phyloP scores from a whole-genome alignment of 2,113 vertebrate species.

The Boulengeromyrus knoepffleri region DNA sequence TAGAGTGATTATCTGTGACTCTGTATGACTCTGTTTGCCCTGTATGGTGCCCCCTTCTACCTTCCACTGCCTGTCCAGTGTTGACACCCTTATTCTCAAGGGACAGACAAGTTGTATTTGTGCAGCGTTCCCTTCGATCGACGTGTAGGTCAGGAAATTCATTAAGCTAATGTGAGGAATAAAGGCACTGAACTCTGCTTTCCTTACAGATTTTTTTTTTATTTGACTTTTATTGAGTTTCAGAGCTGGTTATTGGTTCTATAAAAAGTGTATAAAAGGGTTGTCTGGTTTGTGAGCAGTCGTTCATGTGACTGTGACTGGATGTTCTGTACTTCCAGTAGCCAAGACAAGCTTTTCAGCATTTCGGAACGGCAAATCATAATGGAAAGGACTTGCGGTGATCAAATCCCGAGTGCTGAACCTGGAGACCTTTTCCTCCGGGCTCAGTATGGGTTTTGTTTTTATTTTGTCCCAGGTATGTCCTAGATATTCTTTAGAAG shows the following conservation, averaged over 20 bases:
- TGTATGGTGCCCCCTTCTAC: too few relatives aligned
- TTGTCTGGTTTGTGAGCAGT: conserved; percentile 36
- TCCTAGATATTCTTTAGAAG: conserved; percentile 1
- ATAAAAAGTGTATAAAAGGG: conserved; percentile 52
- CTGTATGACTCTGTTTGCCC: too few relatives aligned
- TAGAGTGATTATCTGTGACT: too few relatives aligned
- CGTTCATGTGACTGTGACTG: not conserved
- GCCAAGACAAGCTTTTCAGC: conserved; percentile 26
- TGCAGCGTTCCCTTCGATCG: conserved; percentile 24
- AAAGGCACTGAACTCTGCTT: conserved; percentile 21
- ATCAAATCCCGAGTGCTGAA: not conserved
- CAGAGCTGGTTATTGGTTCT: conserved; percentile 47
- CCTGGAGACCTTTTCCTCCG: not conserved
- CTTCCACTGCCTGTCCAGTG: not conserved
- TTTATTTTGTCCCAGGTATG: not conserved
- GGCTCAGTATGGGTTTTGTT: not conserved
- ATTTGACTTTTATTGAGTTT: conserved; percentile 44
- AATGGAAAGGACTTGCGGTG: not conserved
- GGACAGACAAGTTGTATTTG: conserved; percentile 25
- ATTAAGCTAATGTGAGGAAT: conserved; percentile 50
- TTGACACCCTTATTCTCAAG: not conserved
- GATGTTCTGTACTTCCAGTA: not conserved
- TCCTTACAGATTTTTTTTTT: conserved; percentile 20
- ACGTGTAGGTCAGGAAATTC: conserved; percentile 39
- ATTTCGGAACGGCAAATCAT: not conserved